A percentile compares a stretch with the other conserved stretches of the same genome.
phyloP scores from a whole-genome alignment of 2,113 vertebrate species.

The Danionella cerebrum region DNA sequence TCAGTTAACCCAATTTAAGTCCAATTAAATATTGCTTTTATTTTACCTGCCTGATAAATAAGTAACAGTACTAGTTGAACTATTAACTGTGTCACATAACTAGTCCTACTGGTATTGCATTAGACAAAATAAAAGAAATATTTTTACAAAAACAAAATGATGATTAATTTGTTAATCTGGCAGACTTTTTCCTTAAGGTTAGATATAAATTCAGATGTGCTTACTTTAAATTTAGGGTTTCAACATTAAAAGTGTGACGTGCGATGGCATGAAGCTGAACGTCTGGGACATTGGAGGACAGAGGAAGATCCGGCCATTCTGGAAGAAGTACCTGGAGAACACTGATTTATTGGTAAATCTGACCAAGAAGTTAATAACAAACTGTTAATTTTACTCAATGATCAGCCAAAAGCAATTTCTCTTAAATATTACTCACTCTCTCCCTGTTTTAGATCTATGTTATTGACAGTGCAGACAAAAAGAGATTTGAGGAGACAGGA shows the following conservation, averaged over 20 bases:
- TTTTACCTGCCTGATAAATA: too few species aligned
- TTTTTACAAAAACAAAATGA: too few species aligned
- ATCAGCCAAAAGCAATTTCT: not conserved
- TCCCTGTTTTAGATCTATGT: conserved; percentile 72
- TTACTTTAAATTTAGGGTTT: conserved; percentile 55
- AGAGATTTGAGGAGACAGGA: conserved; percentile 82
- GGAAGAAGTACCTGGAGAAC: conserved; percentile 70
- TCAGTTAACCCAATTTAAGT: too few species aligned
- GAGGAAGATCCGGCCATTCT: conserved; percentile 62
- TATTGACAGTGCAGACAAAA: conserved; percentile 83
- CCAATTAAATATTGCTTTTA: too few species aligned
- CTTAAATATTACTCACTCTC: not conserved
- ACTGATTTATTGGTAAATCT: conserved; percentile 68
- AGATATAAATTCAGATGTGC: too few species aligned
- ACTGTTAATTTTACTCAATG: not conserved
- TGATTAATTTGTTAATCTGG: too few species aligned
- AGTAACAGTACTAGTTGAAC: too few species aligned
- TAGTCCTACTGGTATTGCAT: too few species aligned
- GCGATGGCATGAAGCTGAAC: conserved; percentile 60
- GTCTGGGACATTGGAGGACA: conserved; percentile 72
- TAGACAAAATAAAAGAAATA: too few species aligned
- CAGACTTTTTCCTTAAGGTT: too few species aligned
- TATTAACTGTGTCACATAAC: too few species aligned
- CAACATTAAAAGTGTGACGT: conserved; percentile 66
- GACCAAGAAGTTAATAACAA: not conserved